Evolutionary conservation across 2,888 invertebrate species (phyloP).

Genomic region (Dolichopus griseipennis): DNA sequence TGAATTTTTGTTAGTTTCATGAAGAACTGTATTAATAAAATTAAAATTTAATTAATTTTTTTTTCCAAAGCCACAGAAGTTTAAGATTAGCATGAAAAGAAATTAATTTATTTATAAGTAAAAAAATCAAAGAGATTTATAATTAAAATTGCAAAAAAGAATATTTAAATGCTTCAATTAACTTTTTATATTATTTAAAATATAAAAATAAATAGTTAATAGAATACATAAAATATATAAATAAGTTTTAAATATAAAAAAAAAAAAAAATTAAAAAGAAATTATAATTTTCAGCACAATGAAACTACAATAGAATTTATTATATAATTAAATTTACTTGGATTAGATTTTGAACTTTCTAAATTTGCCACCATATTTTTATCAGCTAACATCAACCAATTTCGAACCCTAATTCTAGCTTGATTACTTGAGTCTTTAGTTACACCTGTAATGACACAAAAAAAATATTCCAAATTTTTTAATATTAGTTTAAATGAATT

Average conservation of each 20-base stretch:
- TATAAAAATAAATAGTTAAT: too few species aligned
- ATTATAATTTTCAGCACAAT: too few species aligned
- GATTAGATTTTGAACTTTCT: constrained; percentile 24
- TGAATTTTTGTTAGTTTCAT: neutral
- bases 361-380: constrained; percentile 31
- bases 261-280: too few species aligned
- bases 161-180: too few species aligned
- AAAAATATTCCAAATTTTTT: constrained; percentile 11
- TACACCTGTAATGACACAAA: constrained; percentile 12
- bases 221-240: too few species aligned
- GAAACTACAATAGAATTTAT: too few species aligned
- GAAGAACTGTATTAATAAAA: neutral
- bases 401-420: constrained; percentile 40
- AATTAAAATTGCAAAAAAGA: too few species aligned
- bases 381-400: constrained; percentile 43
- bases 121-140: too few species aligned
- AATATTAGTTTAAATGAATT: too few species aligned
- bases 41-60: neutral
- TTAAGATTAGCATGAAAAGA: constrained; percentile 15
- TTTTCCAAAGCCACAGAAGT: too few species aligned
- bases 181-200: too few species aligned
- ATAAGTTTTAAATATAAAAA: too few species aligned
- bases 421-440: constrained; percentile 11
- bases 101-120: neutral
- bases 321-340: constrained; percentile 16